Evolutionary conservation across 1,140 invertebrate genomes (phyloP).

Genomic region (Ceratosolen fusciceps): DNA sequence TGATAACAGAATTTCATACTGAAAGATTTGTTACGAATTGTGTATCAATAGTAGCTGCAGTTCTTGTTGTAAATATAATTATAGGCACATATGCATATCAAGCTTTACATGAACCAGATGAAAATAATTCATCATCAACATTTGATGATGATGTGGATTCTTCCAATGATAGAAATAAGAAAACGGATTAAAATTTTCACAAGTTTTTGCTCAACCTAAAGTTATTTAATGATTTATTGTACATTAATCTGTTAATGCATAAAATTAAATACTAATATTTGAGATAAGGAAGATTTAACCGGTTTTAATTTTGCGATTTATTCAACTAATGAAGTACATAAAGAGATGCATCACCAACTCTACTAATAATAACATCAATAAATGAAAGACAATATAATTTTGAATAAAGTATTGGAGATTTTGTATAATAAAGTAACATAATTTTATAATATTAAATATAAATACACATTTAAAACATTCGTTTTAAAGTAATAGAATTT

Average conservation of each 20-base stretch:
- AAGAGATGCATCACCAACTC: neutral
- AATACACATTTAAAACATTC: too few relatives aligned
- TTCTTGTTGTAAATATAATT: slow-evolving; percentile 84
- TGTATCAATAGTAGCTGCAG: slow-evolving; percentile 81
- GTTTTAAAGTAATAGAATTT: too few relatives aligned
- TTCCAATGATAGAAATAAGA: slow-evolving; percentile 52
- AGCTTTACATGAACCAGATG: slow-evolving; percentile 80
- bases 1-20: slow-evolving; percentile 76
- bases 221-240: slow-evolving; percentile 57
- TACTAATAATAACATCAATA: neutral
- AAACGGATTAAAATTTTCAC: slow-evolving; percentile 47
- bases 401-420: too few relatives aligned
- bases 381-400: too few relatives aligned
- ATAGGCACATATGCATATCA: slow-evolving; percentile 84
- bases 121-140: slow-evolving; percentile 64
- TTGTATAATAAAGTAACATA: too few relatives aligned
- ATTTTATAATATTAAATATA: too few relatives aligned
- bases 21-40: slow-evolving; percentile 77
- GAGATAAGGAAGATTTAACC: neutral
- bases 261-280: slow-evolving; percentile 13
- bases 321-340: neutral
- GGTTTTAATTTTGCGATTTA: neutral
- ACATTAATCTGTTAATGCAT: neutral
- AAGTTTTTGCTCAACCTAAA: slow-evolving; percentile 20
- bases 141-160: neutral